Conservation (phyloP, 2,797 vertebrate genomes). For the Cirrhinus molitorella region DNA sequence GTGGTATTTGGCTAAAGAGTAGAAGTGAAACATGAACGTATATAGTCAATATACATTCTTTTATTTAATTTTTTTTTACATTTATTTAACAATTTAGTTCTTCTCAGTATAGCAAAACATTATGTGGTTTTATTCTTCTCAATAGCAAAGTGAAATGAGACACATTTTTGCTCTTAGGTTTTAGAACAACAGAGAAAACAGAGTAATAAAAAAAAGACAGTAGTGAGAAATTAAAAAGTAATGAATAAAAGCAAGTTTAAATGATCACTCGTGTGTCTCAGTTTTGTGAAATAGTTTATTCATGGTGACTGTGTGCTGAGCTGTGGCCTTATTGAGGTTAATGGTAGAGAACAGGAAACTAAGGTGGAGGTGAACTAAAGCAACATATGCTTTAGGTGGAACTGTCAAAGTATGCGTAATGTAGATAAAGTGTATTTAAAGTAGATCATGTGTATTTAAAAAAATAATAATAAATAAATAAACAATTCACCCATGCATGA, state of each 20-base stretch:
- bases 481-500: too few species aligned
- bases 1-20: too few species aligned
- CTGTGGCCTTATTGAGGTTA: not conserved
- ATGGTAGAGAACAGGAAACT: too few species aligned
- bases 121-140: not conserved
- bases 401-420: too few species aligned
- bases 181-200: not conserved
- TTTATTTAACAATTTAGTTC: not conserved
- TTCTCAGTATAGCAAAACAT: not conserved
- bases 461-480: too few species aligned
- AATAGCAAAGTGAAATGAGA: not conserved
- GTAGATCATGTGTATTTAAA: too few species aligned
- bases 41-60: too few species aligned
- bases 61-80: too few species aligned
- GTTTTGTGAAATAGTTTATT: not conserved
- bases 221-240: not conserved
- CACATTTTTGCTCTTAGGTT: not conserved
- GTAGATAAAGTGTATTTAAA: too few species aligned
- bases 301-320: too few species aligned
- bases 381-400: not conserved
- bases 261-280: not conserved
- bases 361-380: accelerated
- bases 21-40: too few species aligned
- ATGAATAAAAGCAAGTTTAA: not conserved
- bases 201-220: not conserved